Evolutionary conservation across 1,140 invertebrate species (phyloP).

Genomic region (Lithobius niger): DNA sequence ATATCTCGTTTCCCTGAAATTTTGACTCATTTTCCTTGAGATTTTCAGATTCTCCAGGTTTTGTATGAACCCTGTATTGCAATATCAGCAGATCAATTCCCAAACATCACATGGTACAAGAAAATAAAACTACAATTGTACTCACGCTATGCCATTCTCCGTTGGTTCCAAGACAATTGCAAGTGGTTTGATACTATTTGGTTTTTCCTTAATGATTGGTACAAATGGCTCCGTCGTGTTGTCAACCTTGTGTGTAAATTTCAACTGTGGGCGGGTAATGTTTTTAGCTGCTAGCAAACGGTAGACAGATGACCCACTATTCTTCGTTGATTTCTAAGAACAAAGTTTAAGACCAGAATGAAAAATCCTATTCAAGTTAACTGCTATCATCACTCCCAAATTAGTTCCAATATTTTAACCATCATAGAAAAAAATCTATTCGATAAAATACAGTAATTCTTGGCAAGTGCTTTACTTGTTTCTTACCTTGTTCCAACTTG

Average conservation of each 20-base stretch:
- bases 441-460: too few species aligned
- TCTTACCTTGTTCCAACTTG: too few species aligned
- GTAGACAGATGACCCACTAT: conserved; percentile 30
- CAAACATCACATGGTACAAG: conserved; percentile 3
- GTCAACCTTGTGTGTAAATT: conserved; percentile 73
- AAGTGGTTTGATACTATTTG: conserved; percentile 70
- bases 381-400: too few species aligned
- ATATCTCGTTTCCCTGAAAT: too few species aligned
- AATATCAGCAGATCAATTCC: background rate
- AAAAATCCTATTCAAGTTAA: too few species aligned
- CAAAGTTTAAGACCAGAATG: conserved; percentile 38
- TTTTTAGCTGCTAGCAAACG: conserved; percentile 56
- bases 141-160: conserved; percentile 39
- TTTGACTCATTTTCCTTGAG: too few species aligned
- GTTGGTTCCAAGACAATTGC: conserved; percentile 51
- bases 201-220: conserved; percentile 72
- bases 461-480: too few species aligned
- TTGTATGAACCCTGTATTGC: too few species aligned
- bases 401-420: too few species aligned
- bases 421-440: too few species aligned
- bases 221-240: conserved; percentile 61
- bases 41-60: too few species aligned
- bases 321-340: conserved; percentile 31
- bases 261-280: conserved; percentile 64
- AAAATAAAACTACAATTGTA: conserved; percentile 5